Conservation (phyloP, 2,888 invertebrate species). For the Eristalis pertinax region DNA sequence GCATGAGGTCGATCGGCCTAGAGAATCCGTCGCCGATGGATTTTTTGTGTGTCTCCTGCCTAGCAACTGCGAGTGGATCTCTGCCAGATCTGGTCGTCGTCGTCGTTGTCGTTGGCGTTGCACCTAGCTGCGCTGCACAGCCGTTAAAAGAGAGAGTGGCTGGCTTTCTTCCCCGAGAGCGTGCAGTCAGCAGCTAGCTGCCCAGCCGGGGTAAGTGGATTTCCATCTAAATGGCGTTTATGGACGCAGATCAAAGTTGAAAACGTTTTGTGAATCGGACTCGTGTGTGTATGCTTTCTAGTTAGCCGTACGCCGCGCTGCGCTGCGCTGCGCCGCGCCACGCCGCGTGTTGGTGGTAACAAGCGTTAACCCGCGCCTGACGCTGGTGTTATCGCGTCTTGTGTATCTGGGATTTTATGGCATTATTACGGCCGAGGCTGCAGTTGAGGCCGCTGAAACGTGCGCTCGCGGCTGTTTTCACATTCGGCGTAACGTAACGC, state of each 20-base stretch:
- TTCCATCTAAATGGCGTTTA: constrained; percentile 61
- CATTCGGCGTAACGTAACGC: constrained; percentile 53
- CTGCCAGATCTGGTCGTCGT: constrained; percentile 27
- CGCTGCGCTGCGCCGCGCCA: neutral
- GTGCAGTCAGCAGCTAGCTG: neutral
- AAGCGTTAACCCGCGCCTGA: constrained; percentile 50
- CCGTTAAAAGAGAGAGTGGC: constrained; percentile 64
- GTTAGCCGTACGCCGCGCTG: constrained; percentile 9
- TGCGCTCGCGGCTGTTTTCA: constrained; percentile 28
- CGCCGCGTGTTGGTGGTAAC: constrained; percentile 7
- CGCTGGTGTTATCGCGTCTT: constrained; percentile 42
- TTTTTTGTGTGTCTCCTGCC: constrained; percentile 8
- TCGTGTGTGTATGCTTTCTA: constrained; percentile 51
- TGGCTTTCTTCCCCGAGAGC: constrained; percentile 43
- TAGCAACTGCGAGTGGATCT: constrained; percentile 42
- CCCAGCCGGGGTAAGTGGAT: constrained; percentile 27
- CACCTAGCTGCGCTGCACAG: constrained; percentile 38
- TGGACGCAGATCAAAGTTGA: constrained; percentile 70
- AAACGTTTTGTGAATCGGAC: constrained; percentile 71
- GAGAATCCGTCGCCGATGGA: constrained; percentile 37
- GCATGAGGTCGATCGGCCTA: constrained; percentile 67
- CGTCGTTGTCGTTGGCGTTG: constrained; percentile 1
- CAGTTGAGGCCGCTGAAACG: constrained; percentile 29
- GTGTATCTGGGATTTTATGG: constrained; percentile 66
- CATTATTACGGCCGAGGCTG: constrained; percentile 46